Base-by-base conservation (phyloP, 2,113 vertebrate species). In the Callithrix jacchus region DNA sequence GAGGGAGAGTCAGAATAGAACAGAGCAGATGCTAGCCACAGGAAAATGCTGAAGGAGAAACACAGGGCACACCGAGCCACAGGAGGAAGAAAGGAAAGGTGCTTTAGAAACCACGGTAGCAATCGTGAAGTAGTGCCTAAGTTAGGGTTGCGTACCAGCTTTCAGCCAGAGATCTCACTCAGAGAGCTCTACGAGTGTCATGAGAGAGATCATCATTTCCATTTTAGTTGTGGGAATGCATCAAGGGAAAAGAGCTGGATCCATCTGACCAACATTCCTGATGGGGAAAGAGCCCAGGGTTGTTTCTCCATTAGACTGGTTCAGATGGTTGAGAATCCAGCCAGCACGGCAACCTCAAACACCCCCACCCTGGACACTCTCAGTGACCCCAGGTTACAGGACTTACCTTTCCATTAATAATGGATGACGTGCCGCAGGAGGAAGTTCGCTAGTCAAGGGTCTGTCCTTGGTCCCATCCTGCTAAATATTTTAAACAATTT, bases 1-100 rank as follows among this genome's bases (percentile, higher is more conserved):
- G 92, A 91, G 89, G 91, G 83, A 76, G 80, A 52, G 42, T 76
- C 45, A 84, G 92, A 96, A 93, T 45, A 90, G 92, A 95, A 64
- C 20, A 42, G 91, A 93, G 93, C 97, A 97, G 94, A 93, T 94
- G 96, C 30, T 13, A 86, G 49, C 93, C 40, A 3, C 35, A 12
- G 91, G 95, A 80, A 68, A 52, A 20, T 8, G 87, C 70, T 70
- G 79, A 74, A 89, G 86, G 96, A 95, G 87, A 90, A 32, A 49
- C 17, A 32, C 2, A 23, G 91, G 91, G 21, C 93, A 18, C 9
- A 32, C 37, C 3, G 0, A 70, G 49, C 66, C 14, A 4, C 18
- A 45, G 17, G 27, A 17, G 66, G 45, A n/a, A n/a, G 73, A 49
- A 82, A 25, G 35, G 49, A 54, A 56, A 56, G 30, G 11, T 18